Evolutionary conservation across 2,888 invertebrate species (phyloP).

Genomic region (Macrophya annulata): DNA sequence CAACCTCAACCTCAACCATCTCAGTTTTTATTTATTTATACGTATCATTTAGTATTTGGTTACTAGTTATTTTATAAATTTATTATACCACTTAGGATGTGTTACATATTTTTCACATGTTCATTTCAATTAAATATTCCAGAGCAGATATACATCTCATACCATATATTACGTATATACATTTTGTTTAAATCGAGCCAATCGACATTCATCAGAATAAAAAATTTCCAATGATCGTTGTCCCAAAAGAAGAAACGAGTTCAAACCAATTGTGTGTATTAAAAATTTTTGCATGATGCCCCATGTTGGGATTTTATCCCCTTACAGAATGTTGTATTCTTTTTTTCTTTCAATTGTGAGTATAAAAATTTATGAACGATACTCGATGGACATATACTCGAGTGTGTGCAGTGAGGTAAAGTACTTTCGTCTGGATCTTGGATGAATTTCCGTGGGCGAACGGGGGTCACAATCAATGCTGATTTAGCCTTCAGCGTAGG

Average conservation of each 20-base stretch:
- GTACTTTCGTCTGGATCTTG: background rate
- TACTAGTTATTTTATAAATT: background rate
- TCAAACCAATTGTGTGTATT: too few species aligned
- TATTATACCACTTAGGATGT: background rate
- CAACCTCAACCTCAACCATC: constrained; percentile 60
- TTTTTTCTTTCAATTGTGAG: too few species aligned
- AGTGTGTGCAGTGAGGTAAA: background rate
- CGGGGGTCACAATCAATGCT: constrained; percentile 43
- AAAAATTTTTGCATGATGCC: too few species aligned
- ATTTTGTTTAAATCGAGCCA: background rate
- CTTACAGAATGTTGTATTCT: too few species aligned
- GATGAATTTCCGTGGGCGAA: constrained; percentile 27
- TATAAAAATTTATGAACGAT: too few species aligned
- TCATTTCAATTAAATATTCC: background rate
- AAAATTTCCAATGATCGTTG: background rate
- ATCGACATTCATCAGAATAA: background rate
- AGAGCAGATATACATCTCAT: background rate
- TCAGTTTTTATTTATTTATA: constrained; percentile 25
- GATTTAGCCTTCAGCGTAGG: constrained; percentile 19
- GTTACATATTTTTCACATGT: background rate
- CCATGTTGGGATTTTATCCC: too few species aligned
- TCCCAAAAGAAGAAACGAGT: background rate
- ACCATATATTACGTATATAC: background rate
- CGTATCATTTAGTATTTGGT: background rate
- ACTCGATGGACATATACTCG: too few species aligned